Base-by-base conservation (phyloP, 2,113 vertebrate genomes). In the Polyodon spathula region DNA sequence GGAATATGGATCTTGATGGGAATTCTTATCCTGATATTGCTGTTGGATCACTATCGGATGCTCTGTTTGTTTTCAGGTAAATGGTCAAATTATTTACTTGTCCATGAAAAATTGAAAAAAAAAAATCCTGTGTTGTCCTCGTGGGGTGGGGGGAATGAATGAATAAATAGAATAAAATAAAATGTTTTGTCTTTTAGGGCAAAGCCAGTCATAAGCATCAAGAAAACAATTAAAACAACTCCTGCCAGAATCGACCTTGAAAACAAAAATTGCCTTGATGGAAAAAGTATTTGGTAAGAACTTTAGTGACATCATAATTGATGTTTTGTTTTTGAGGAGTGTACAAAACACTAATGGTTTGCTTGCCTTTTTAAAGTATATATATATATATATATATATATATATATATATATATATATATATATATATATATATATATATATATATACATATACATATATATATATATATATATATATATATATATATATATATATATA, bases 1-100 rank as follows among this genome's bases (percentile, higher is more conserved):
- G 95, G 61, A 92, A 93, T 73, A 92, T 97, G 93, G 96, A 98
- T 73, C 72, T 98, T 72, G 96, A 98, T 68, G 71, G 73, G 60
- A 98, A 98, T 78, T 84, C 80, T 12, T 98, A 98, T 65, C 95
- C 96, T 50, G 96, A 98, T 61, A 66, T 98, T 69, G 96, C 92
- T 57, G 84, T 98, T 44, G 96, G 96, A 15, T 98, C 95, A 17
- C 83, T 98, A 67, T 94, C 93, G 8, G 94, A 98, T 74, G 77
- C 87, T 9, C 90, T 90, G 6, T 79, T 92, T 4, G 79, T 99
- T 66, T 99, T 89, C 79, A 94, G 96, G 96, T 87, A 72, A 58
- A 6, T 48, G 16, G 6, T 42, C 40, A 40, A 11, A 38, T 2
- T 58, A 1, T 1, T 58, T 38, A 57, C 38, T 4, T 53, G 5